Conservation (phyloP, 2,888 invertebrate species). For the Hecatera dysodea region DNA sequence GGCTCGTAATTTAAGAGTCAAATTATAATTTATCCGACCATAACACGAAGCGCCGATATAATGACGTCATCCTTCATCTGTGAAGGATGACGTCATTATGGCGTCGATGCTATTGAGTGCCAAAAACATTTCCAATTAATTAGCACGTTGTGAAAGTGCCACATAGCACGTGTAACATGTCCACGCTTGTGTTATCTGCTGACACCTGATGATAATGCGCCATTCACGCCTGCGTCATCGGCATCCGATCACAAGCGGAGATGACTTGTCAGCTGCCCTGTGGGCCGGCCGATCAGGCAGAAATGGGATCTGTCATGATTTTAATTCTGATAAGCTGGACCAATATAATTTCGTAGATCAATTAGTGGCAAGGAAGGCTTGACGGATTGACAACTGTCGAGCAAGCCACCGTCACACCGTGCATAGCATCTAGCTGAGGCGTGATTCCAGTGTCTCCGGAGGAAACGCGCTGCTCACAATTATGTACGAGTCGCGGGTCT, state of each 20-base stretch:
- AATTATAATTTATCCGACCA: background rate
- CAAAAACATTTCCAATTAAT: slow-evolving; percentile 2
- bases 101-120: too few species aligned
- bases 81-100: too few species aligned
- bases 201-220: slow-evolving; percentile 7
- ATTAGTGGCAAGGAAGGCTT: background rate
- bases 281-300: background rate
- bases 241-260: slow-evolving; percentile 29
- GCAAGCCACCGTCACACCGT: background rate
- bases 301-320: slow-evolving; percentile 3
- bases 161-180: background rate
- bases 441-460: too few species aligned
- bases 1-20: too few species aligned
- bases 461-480: background rate
- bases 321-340: background rate
- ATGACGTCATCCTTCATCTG: background rate
- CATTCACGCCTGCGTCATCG: background rate
- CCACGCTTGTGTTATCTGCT: background rate
- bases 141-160: background rate
- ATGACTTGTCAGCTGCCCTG: slow-evolving; percentile 12
- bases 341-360: background rate
- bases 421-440: background rate
- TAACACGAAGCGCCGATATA: background rate
- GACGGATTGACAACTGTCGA: background rate
- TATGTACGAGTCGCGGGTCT: background rate